Percentiles rank a stretch among this genome's conserved stretches.
Evolutionary conservation across 1,140 invertebrate genomes (phyloP).

Genomic region (Propsilocerus akamusi): DNA sequence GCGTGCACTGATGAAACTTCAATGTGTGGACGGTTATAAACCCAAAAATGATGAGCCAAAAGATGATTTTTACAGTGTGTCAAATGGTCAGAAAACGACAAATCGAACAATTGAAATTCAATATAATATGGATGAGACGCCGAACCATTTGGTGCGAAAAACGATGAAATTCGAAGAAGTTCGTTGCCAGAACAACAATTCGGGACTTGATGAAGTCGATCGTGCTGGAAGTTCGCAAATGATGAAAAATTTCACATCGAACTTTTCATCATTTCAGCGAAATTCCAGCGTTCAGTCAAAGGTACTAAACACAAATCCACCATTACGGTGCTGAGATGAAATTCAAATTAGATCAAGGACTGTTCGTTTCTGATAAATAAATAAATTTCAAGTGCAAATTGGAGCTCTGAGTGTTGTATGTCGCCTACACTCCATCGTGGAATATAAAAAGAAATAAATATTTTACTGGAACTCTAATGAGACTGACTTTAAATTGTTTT

Average conservation of each 20-base stretch:
- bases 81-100: not conserved
- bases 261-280: not conserved
- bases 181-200: not conserved
- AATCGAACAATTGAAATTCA: not conserved
- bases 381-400: slow-evolving; percentile 1
- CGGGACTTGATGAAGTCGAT: not conserved
- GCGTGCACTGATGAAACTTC: not conserved
- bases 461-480: not conserved
- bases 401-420: no score
- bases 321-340: not conserved
- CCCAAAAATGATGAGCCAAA: not conserved
- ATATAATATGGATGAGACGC: not conserved
- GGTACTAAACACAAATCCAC: not conserved
- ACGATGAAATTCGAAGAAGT: not conserved
- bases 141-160: not conserved
- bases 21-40: not conserved
- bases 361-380: not conserved
- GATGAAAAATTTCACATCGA: not conserved
- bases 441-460: no score
- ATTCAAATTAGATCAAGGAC: slow-evolving; percentile 1
- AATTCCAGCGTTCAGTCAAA: not conserved
- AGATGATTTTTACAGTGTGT: not conserved
- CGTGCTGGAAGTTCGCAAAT: not conserved
- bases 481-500: not conserved
- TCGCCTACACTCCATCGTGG: not conserved